These are phyloP conservation scores for Alcedo atthis DNA, from an alignment of 2,797 vertebrate genomes.

Conservation along the genomic window DNA sequence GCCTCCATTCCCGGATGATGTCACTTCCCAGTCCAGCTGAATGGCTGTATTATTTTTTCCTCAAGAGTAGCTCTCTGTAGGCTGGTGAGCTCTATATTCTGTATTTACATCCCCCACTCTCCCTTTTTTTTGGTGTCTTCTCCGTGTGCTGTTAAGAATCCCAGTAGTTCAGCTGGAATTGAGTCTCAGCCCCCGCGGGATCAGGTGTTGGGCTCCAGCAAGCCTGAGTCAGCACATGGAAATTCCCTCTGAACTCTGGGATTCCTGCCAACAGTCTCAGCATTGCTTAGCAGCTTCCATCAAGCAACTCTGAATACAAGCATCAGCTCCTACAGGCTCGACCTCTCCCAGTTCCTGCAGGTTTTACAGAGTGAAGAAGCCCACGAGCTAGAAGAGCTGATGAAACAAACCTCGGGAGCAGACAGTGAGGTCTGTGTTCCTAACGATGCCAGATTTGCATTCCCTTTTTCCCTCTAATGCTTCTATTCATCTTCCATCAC, in stretches of 20 bases:
- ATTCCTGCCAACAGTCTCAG: conserved; percentile 51
- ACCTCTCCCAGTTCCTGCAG: neutral
- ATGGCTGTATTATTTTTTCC: neutral
- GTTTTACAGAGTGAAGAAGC: neutral
- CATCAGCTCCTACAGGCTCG: conserved; percentile 6
- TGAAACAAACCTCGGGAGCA: conserved; percentile 41
- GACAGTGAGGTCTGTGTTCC: neutral
- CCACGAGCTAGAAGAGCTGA: neutral
- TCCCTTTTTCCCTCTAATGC: conserved; percentile 35
- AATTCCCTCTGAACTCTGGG: conserved; percentile 47
- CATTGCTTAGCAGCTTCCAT: conserved; percentile 48
- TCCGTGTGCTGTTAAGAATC: neutral
- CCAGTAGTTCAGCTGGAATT: neutral
- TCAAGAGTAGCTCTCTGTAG: neutral
- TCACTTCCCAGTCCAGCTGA: neutral
- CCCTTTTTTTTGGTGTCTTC: neutral
- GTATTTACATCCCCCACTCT: neutral
- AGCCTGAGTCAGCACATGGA: conserved; percentile 65
- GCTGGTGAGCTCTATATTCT: neutral
- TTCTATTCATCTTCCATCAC: conserved; percentile 44
- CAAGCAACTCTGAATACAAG: conserved; percentile 19
- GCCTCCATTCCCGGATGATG: neutral
- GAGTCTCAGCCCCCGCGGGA: neutral
- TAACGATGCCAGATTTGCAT: conserved; percentile 48
- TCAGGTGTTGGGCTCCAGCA: conserved; percentile 18